These are phyloP conservation scores for Tenualosa thibaudeaui DNA, from an alignment of 2,797 vertebrate genomes.

Conservation along the genomic window DNA sequence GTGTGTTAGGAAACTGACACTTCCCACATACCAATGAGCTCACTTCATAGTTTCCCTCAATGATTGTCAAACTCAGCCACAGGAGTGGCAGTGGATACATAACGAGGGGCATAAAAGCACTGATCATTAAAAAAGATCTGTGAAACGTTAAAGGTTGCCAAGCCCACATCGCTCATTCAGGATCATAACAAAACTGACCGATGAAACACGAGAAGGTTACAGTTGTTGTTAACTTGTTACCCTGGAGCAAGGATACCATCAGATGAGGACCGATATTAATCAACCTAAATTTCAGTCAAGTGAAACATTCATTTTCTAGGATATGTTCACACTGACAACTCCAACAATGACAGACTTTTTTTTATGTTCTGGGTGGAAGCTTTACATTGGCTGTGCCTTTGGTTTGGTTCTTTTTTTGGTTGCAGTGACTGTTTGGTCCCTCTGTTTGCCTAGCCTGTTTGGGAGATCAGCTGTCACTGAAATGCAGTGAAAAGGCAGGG, in stretches of 20 bases:
- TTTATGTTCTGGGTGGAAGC: neutral
- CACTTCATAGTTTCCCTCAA: neutral
- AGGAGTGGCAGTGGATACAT: neutral
- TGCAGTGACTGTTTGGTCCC: neutral
- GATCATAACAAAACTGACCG: neutral
- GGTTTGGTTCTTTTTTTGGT: conserved; percentile 18
- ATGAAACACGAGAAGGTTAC: neutral
- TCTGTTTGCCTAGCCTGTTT: neutral
- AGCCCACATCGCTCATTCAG: neutral
- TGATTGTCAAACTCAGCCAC: neutral
- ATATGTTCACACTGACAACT: neutral
- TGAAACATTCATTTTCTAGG: neutral
- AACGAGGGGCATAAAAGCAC: neutral
- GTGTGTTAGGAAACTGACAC: conserved; percentile 15
- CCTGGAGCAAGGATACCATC: neutral
- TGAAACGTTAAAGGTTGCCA: neutral
- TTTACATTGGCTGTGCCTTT: neutral
- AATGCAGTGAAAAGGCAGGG: neutral
- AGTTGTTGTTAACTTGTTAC: neutral
- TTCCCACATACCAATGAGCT: conserved; percentile 16
- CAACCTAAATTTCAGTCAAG: neutral
- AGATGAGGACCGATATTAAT: neutral
- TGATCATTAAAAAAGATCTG: neutral
- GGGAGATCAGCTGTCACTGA: neutral
- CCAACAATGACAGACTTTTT: neutral